Evolutionary conservation across 2,888 invertebrate genomes (phyloP).

Genomic region (Andricus curvator): DNA sequence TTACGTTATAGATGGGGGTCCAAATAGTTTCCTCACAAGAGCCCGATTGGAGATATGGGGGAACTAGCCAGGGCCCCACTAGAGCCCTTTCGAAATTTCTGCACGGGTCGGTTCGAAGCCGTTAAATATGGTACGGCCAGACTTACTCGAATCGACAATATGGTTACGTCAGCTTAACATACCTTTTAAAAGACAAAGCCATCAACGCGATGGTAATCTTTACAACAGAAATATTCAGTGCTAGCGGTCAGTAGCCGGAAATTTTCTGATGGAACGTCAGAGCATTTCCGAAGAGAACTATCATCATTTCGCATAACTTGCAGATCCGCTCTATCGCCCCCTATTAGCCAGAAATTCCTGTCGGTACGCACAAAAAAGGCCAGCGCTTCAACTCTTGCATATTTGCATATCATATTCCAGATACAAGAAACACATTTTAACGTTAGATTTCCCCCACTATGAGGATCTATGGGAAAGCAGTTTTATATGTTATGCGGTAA

Average conservation of each 20-base stretch:
- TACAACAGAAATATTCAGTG: neutral
- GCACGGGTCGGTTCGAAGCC: too few species aligned
- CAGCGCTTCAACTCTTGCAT: neutral
- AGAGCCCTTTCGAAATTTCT: too few species aligned
- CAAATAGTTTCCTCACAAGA: too few species aligned
- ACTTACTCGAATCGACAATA: too few species aligned
- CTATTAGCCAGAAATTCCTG: neutral
- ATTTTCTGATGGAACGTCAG: neutral
- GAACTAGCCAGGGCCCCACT: too few species aligned
- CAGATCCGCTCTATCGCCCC: neutral
- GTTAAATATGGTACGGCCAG: too few species aligned
- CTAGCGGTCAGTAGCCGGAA: neutral
- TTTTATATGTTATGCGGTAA: neutral
- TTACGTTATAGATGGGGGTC: too few species aligned
- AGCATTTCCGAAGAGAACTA: neutral
- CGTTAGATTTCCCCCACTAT: neutral
- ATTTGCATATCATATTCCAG: neutral
- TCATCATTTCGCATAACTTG: conserved; percentile 2
- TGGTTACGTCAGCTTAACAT: too few species aligned
- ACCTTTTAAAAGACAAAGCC: neutral
- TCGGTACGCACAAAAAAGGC: neutral
- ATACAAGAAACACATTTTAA: neutral
- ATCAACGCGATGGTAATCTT: neutral
- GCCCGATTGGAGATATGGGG: too few species aligned
- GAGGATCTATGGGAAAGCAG: neutral